Evolutionary conservation across 2,113 vertebrate genomes (phyloP), one percentile per base, ranked within the genome.

Genomic region (Aleadryas rufinucha): DNA sequence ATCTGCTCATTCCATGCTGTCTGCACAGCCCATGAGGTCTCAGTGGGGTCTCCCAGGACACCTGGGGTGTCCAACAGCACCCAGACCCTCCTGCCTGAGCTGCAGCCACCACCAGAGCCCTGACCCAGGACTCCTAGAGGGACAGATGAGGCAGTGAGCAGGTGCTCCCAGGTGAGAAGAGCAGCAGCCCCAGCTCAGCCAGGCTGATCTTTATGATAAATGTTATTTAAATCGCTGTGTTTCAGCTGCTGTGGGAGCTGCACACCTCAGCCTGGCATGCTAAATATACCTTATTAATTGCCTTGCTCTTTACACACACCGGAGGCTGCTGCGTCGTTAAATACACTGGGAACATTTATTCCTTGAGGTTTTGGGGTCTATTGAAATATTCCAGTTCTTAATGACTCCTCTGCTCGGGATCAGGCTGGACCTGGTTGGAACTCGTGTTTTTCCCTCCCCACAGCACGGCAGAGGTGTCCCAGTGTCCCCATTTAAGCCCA

Each of bases 221-320:
- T 61, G 84, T 81, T 89, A 66, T 91, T 93, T 86, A 96, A 96
- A 91, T 89, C 20, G 23, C 95, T 87, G 74, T 35, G 26, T 94
- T 78, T 95, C 86, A 80, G 93, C 89, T 93, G 87, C 89, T 86
- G 83, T 80, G 75, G 94, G 94, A 95, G 87, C 94, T 59, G 78
- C 84, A 80, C 91, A 89, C 89, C 94, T 96, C 95, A 74, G 91
- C 95, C 87, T 71, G 82, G 86, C 42, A 6, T 95, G 96, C 95
- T 96, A 96, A 97, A 97, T 97, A 94, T 95, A 96, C 95, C 65
- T 97, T 77, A 96, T 93, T 97, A 97, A 97, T 97, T 97, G 96
- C 93, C 65, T 84, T 93, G 95, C 95, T 97, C 93, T 95, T 96
- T 90, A 31, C 84, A 27, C 82, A 53, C 66, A 79, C 91, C 12